Base-by-base conservation (phyloP, 2,113 vertebrate species). In the Lanius ludovicianus region DNA sequence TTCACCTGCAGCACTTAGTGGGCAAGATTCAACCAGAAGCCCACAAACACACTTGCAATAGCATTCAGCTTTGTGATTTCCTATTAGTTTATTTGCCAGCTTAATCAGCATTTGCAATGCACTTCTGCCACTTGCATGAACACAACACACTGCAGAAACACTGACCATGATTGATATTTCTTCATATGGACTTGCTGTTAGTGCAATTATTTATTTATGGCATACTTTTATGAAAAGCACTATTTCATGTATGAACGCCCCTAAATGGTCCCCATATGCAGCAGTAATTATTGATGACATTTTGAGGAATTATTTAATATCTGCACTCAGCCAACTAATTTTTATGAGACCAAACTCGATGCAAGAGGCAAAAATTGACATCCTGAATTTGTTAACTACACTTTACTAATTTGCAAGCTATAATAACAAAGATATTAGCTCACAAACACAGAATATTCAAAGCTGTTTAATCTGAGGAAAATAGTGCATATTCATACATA, bases 101-200 rank as follows among this genome's bases (percentile, higher is more conserved):
- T 75, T 93, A 97, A 97, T 97, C 86, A 97, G 89, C 85, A 95
- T 96, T 93, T 89, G 24, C 94, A 96, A 97, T 88, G 87, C 55
- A 93, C 39, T 95, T 88, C 68, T 97, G 95, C 91, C 89, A 96
- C 71, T 96, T 96, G 94, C 77, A 89, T 73, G 62, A 94, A 59
- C 37, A 81, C 31, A 80, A 79, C 70, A 91, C 44, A 74, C 10
- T 63, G 25, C 28, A 96, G 64, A 33, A 21, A 94, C 59, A 68
- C 57, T 74, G 93, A 88, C 60, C 22, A 17, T 33, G 89, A 91
- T 55, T 50, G 53, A 82, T 79, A 63, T 77, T 88, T 65, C 37
- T 88, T 95, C 76, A 82, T 74, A 41, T 47, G 52, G 60, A 50
- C 69, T 95, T 87, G 50, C 57, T 90, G 91, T 91, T 90, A 84